Evolutionary conservation across 2,113 vertebrate genomes (phyloP), one percentile per base, ranked within the genome.

Genomic region (Hirundichthys speculiger): DNA sequence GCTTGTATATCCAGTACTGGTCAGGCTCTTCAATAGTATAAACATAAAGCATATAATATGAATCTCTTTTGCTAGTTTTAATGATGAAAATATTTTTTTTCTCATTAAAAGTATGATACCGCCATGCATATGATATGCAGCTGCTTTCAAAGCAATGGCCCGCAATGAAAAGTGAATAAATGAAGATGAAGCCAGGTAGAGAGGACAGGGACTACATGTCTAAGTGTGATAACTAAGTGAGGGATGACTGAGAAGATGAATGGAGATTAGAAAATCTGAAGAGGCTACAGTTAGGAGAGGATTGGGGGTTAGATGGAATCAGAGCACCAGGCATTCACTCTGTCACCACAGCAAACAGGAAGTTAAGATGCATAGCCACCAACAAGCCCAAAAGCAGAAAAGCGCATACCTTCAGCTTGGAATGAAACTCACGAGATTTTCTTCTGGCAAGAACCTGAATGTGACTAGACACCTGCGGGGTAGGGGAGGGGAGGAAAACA

Each of bases 391-490:
- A 94, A 97, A 99, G 98, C 97, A 99, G 95, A 95, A 94, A 98
- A 98, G 96, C 96, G 97, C 97, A 99, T 99, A 99, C 98, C 98
- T 99, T 99, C 94, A 99, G 97, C 96, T 99, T 99, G 96, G 98
- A 98, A 97, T 99, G 97, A 99, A 99, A 99, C 96, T 99, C 98
- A 96, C 98, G 97, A 97, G 97, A 98, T 99, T 99, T 99, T 95
- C 98, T 98, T 98, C 96, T 96, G 96, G 98, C 98, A 98, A 99
- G 96, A 98, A 99, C 98, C 96, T 99, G 98, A 98, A 99, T 99
- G 96, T 99, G 98, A 99, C 98, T 99, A 99, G 98, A 99, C 95
- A 99, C 98, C 98, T 99, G 96, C 95, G 94, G 96, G 95, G 96
- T 94, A 94, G 94, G 96, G 94, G 94, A 95, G 94, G 94, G 94